Evolutionary conservation across 2,888 invertebrate genomes (phyloP).

Genomic region (Palloptera scutellata): DNA sequence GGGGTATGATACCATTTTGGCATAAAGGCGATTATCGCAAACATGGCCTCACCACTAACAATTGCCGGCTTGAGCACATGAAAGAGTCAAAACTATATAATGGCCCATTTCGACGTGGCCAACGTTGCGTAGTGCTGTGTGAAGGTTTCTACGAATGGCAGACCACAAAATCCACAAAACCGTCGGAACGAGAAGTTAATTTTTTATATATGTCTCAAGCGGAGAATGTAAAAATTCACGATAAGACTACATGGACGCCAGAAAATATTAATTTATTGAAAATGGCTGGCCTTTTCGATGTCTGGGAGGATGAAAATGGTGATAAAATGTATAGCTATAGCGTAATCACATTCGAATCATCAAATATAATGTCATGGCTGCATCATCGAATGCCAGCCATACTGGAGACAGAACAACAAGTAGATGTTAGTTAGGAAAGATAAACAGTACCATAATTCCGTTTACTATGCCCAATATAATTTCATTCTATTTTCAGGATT

Average conservation of each 20-base stretch:
- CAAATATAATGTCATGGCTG: conserved; percentile 73
- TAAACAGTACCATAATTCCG: too few relatives aligned
- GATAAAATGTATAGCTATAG: conserved; percentile 76
- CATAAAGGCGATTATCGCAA: conserved; percentile 74
- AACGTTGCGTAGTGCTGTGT: conserved; percentile 78
- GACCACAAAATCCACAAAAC: conserved; percentile 71
- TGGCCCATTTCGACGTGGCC: conserved; percentile 72
- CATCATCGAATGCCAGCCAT: conserved; percentile 86
- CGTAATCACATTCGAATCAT: conserved; percentile 80
- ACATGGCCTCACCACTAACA: conserved; percentile 78
- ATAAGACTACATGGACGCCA: conserved; percentile 68
- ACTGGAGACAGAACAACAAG: conserved; percentile 72
- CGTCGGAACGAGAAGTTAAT: conserved; percentile 75
- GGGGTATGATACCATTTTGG: conserved; percentile 86
- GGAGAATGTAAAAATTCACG: conserved; percentile 67
- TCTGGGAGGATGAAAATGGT: conserved; percentile 70
- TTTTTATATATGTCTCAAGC: conserved; percentile 75
- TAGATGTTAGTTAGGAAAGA: conserved; percentile 65
- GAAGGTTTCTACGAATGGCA: conserved; percentile 89
- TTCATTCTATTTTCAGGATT: conserved; percentile 65
- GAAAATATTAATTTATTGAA: conserved; percentile 70
- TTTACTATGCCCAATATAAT: neutral
- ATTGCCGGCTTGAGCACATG: conserved; percentile 79
- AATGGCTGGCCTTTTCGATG: conserved; percentile 80
- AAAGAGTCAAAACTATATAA: conserved; percentile 75